phyloP scores from a whole-genome alignment of 2,113 vertebrate genomes.

The Cebidichthys violaceus region DNA sequence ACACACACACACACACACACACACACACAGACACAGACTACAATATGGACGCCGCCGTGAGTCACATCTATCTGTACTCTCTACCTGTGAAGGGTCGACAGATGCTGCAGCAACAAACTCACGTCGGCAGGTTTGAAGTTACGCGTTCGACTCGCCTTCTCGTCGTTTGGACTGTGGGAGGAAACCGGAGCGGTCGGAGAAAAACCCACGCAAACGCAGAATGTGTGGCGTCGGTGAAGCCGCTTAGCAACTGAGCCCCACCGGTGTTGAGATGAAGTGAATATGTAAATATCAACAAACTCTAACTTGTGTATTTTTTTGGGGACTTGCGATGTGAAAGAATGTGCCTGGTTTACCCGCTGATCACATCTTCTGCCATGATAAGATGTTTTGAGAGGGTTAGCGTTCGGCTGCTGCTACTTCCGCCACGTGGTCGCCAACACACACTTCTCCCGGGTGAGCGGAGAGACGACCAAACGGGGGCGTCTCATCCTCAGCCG shows the following conservation, averaged over 20 bases:
- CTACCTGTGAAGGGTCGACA: no score
- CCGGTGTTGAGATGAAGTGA: not conserved
- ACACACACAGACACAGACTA: no score
- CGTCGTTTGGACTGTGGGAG: not conserved
- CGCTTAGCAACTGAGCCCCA: not conserved
- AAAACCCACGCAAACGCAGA: conserved; percentile 3
- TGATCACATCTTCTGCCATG: not conserved
- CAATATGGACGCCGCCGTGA: not conserved
- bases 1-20: no score
- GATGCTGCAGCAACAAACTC: not conserved
- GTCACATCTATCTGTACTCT: not conserved
- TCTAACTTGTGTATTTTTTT: not conserved
- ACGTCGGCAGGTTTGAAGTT: not conserved
- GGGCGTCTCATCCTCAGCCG: conserved; percentile 16
- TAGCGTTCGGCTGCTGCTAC: conserved; percentile 9
- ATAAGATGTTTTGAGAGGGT: not conserved
- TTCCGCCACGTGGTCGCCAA: conserved; percentile 46
- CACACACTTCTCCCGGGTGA: conserved; percentile 37
- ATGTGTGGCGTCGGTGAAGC: not conserved
- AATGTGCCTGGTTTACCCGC: not conserved
- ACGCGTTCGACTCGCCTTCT: not conserved
- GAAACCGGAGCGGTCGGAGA: not conserved
- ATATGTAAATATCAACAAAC: not conserved
- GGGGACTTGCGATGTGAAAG: not conserved
- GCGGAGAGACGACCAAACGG: conserved; percentile 27